phyloP scores from a whole-genome alignment of 1,140 invertebrate species.

The Tetramorium parvispinum region DNA sequence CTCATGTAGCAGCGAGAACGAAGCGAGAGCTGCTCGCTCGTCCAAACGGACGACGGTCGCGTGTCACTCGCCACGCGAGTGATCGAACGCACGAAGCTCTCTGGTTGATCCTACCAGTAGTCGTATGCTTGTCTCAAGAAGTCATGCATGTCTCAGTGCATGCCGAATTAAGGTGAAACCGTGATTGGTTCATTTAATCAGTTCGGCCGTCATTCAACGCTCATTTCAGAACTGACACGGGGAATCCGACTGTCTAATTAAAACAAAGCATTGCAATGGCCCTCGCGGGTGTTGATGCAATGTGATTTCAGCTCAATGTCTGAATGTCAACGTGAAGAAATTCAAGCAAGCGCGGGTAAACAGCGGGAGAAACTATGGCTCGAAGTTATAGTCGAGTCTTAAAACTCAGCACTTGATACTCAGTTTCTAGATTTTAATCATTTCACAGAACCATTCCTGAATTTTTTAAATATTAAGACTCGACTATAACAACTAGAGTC shows the following conservation, averaged over 20 bases:
- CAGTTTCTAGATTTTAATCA: no score
- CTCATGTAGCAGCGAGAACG: no score
- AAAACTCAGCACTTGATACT: no score
- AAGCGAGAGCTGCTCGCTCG: no score
- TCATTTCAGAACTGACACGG: constrained; percentile 92
- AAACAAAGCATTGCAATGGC: constrained; percentile 77
- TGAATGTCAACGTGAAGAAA: constrained; percentile 91
- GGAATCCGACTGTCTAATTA: constrained; percentile 71
- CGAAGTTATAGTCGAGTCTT: no score
- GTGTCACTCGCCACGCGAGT: no score
- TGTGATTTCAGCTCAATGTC: constrained; percentile 92
- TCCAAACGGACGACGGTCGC: no score
- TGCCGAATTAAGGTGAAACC: constrained; percentile 89
- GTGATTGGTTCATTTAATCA: constrained; percentile 81
- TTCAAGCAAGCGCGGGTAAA: constrained; percentile 91
- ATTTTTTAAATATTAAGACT: no score
- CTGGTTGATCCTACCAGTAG: constrained; percentile 92
- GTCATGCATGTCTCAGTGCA: constrained; percentile 88
- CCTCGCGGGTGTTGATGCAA: constrained; percentile 87
- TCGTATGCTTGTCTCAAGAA: constrained; percentile 92
- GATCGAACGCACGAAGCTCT: no score
- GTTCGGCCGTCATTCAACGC: constrained; percentile 87
- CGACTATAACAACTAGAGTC: no score
- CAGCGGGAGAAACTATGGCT: constrained; percentile 83
- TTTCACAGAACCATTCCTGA: no score